Evolutionary conservation across 2,888 invertebrate genomes (phyloP).

Genomic region (Syritta pipiens): DNA sequence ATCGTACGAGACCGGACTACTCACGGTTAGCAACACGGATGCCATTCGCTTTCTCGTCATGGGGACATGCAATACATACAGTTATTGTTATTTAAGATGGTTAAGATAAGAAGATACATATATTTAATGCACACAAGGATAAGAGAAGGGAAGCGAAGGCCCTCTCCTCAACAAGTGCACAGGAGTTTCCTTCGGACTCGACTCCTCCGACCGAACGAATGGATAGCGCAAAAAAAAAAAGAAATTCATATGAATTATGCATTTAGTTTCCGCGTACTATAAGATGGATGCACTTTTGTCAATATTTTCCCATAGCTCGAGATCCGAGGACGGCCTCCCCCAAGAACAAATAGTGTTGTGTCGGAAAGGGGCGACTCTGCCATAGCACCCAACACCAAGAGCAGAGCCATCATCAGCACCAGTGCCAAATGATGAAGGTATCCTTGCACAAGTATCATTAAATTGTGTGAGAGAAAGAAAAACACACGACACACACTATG

Average conservation of each 20-base stretch:
- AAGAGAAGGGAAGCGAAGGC: background rate
- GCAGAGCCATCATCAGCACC: too few species aligned
- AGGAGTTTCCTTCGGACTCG: conserved; percentile 32
- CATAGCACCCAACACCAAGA: too few species aligned
- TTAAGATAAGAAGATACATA: conserved; percentile 15
- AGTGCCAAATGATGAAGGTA: background rate
- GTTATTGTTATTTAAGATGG: conserved; percentile 60
- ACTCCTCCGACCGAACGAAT: background rate
- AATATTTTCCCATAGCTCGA: conserved; percentile 44
- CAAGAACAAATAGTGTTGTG: conserved; percentile 9
- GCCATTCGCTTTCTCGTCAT: conserved; percentile 5
- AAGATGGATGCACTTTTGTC: conserved; percentile 56
- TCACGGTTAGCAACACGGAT: conserved; percentile 52
- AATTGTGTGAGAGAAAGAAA: conserved; percentile 28
- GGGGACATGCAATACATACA: conserved; percentile 7
- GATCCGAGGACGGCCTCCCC: background rate
- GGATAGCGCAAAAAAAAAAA: background rate
- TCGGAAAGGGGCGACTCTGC: too few species aligned
- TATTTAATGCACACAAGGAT: conserved; percentile 32
- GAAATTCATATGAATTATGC: conserved; percentile 52
- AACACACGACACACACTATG: background rate
- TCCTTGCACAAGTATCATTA: conserved; percentile 55
- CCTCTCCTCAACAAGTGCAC: conserved; percentile 43
- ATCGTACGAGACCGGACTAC: conserved; percentile 40
- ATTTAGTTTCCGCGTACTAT: conserved; percentile 41